Conservation (phyloP, 23 tunicate genomes). For the Diplosoma virens region DNA sequence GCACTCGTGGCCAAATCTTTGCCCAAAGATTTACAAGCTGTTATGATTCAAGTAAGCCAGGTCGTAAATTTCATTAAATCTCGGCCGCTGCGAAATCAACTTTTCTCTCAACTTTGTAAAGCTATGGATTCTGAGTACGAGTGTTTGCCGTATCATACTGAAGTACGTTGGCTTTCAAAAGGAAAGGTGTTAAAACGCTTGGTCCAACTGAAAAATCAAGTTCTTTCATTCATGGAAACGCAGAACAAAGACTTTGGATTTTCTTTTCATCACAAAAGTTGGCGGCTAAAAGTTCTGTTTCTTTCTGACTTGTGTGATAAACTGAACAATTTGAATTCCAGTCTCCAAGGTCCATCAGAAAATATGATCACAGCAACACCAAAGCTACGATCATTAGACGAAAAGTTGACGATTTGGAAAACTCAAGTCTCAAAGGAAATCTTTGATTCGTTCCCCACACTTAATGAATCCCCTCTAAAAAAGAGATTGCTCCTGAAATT, state of each 20-base stretch:
- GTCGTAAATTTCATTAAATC: constrained; percentile 53
- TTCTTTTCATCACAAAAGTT: constrained; percentile 45
- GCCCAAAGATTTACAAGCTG: constrained; percentile 50
- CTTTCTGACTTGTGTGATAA: constrained; percentile 63
- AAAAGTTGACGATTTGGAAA: constrained; percentile 62
- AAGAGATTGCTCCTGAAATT: constrained; percentile 52
- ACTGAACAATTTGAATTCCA: constrained; percentile 65
- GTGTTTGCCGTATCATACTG: constrained; percentile 49
- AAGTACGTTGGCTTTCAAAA: constrained; percentile 57
- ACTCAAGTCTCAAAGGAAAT: constrained; percentile 48
- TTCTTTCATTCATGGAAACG: constrained; percentile 53
- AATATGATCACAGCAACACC: constrained; percentile 68
- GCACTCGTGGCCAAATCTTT: constrained; percentile 60
- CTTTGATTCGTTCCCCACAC: constrained; percentile 62
- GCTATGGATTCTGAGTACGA: constrained; percentile 54
- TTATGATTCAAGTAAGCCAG: constrained; percentile 40
- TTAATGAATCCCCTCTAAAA: too few species aligned
- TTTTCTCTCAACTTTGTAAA: constrained; percentile 47
- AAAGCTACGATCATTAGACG: constrained; percentile 55
- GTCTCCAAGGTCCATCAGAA: constrained; percentile 74
- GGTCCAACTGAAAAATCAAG: constrained; percentile 56
- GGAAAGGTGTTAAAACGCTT: constrained; percentile 62
- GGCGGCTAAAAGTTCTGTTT: constrained; percentile 72
- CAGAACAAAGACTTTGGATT: constrained; percentile 63
- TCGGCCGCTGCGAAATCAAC: constrained; percentile 57